A percentile compares a stretch with the other conserved stretches of the same genome.
Conservation (phyloP, 2,888 invertebrate genomes). For the Hirtodrosophila cameraria region DNA sequence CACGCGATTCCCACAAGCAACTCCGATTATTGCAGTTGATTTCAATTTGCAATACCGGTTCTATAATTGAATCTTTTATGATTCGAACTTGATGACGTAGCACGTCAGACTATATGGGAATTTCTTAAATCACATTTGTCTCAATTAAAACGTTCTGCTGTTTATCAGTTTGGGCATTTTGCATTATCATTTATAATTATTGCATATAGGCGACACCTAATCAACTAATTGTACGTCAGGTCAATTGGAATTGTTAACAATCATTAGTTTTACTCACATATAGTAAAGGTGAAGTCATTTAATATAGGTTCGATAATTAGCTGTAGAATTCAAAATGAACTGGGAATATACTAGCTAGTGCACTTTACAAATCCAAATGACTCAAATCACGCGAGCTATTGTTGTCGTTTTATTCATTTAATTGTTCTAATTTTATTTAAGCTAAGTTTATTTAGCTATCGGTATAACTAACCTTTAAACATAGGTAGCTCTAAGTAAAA, state of each 20-base stretch:
- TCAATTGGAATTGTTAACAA: background rate
- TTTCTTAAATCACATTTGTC: slow-evolving; percentile 20
- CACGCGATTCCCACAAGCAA: slow-evolving; percentile 32
- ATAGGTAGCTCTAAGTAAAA: too few relatives aligned
- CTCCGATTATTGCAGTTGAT: background rate
- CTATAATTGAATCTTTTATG: slow-evolving; percentile 16
- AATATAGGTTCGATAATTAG: background rate
- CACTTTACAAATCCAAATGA: background rate
- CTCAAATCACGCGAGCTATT: background rate
- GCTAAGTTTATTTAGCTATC: too few relatives aligned
- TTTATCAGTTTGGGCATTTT: slow-evolving; percentile 6
- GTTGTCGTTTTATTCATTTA: background rate
- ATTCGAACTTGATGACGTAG: slow-evolving; percentile 9
- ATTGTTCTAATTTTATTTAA: background rate
- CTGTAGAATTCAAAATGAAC: background rate
- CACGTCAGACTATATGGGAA: slow-evolving; percentile 34
- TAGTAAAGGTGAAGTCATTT: too few relatives aligned
- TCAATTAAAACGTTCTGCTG: too few relatives aligned
- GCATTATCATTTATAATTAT: background rate
- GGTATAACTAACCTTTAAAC: too few relatives aligned
- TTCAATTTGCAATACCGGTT: slow-evolving; percentile 50
- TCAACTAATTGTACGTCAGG: background rate
- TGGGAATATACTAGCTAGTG: background rate
- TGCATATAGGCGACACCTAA: background rate
- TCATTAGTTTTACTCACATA: background rate